Conservation (phyloP, 2,888 invertebrate genomes). For the Tillus elongatus region DNA sequence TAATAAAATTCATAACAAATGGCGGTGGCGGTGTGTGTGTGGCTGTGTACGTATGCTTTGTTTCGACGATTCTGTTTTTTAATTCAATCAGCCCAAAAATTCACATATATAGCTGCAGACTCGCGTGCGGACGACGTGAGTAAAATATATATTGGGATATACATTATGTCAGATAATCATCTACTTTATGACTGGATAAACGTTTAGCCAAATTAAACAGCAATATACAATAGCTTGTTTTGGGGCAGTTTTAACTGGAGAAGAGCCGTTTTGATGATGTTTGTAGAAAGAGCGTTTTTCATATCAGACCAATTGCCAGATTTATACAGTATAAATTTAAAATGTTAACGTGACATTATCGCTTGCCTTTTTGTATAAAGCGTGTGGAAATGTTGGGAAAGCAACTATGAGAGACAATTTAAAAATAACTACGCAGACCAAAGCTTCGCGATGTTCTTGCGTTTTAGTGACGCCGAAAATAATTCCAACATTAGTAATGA, state of each 20-base stretch:
- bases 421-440: no score
- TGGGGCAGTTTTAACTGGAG: constrained; percentile 21
- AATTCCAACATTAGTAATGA: no score
- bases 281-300: constrained; percentile 19
- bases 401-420: no score
- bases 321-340: no score
- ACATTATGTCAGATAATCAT: constrained; percentile 38
- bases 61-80: not conserved
- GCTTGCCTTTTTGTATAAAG: no score
- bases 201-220: constrained; percentile 40
- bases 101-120: constrained; percentile 17
- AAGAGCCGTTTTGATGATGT: constrained; percentile 16
- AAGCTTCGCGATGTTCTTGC: no score
- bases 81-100: constrained; percentile 12
- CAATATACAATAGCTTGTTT: constrained; percentile 32
- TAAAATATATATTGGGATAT: constrained; percentile 33
- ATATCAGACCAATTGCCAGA: no score
- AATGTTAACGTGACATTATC: no score
- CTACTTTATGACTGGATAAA: constrained; percentile 41
- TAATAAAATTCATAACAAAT: not conserved
- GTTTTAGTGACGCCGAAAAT: no score
- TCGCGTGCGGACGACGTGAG: constrained; percentile 31
- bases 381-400: no score
- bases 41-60: not conserved
- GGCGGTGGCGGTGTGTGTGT: not conserved